These are phyloP conservation scores for Caenorhabditis sp. DNA, from an alignment of 2,888 invertebrate species.

Conservation along the genomic window DNA sequence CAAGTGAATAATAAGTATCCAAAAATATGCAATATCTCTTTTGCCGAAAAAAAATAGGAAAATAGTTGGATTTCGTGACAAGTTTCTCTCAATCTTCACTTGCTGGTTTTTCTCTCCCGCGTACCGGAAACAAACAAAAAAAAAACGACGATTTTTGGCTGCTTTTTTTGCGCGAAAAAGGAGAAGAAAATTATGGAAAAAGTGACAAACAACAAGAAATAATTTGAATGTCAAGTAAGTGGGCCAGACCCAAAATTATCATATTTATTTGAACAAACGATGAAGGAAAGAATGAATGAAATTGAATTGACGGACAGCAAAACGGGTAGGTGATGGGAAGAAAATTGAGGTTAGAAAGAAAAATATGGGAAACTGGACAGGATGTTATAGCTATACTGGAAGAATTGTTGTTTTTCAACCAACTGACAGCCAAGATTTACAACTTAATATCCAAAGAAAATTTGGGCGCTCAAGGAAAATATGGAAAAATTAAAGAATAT, in stretches of 20 bases:
- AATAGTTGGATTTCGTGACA: conserved; percentile 27
- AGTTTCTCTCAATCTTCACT: conserved; percentile 36
- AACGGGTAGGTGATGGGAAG: too few species aligned
- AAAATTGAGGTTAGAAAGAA: too few species aligned
- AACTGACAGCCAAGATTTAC: too few species aligned
- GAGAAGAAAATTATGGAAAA: neutral
- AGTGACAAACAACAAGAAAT: neutral
- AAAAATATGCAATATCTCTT: neutral
- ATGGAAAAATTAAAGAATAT: too few species aligned
- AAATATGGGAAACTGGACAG: too few species aligned
- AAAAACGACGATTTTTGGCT: neutral
- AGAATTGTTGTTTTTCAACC: too few species aligned
- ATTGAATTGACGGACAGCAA: neutral
- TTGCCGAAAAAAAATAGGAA: neutral
- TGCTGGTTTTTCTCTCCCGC: conserved; percentile 6
- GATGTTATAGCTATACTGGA: too few species aligned
- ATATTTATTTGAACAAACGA: neutral
- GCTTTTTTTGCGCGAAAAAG: too few species aligned
- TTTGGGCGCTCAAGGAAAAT: too few species aligned
- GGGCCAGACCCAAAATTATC: neutral
- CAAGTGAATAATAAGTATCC: too few species aligned
- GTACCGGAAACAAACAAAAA: conserved; percentile 25
- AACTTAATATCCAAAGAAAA: too few species aligned
- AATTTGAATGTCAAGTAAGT: neutral
- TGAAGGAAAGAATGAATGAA: neutral